Conservation (phyloP, 2,888 invertebrate species). For the Drosophila siamana region DNA sequence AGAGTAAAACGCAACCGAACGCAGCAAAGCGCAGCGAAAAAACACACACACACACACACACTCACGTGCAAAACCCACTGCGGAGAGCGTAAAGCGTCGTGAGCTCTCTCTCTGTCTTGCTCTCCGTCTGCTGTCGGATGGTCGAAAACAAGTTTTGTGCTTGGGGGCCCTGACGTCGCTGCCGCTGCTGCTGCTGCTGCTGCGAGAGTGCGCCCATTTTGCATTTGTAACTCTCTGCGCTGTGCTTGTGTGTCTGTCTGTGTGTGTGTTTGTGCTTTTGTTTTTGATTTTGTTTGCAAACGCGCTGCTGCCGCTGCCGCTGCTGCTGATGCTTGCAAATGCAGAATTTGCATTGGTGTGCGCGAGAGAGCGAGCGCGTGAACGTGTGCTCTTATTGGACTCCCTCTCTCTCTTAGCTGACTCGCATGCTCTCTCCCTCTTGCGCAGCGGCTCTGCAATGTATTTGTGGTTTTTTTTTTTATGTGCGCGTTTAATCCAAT, state of each 20-base stretch:
- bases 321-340: constrained; percentile 58
- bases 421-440: constrained; percentile 47
- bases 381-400: constrained; percentile 32
- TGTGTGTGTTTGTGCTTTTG: constrained; percentile 36
- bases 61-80: not conserved
- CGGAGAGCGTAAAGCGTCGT: constrained; percentile 32
- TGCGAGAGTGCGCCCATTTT: constrained; percentile 61
- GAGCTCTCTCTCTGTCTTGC: constrained; percentile 14
- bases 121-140: constrained; percentile 14
- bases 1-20: constrained; percentile 60
- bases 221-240: constrained; percentile 38
- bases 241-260: constrained; percentile 12
- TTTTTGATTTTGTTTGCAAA: constrained; percentile 52
- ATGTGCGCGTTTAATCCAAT: constrained; percentile 68
- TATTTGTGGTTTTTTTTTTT: constrained; percentile 28
- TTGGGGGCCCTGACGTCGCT: constrained; percentile 39
- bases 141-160: constrained; percentile 56
- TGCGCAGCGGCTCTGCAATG: constrained; percentile 60
- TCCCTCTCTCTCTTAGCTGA: constrained; percentile 22
- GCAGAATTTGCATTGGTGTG: constrained; percentile 69
- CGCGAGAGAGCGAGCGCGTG: constrained; percentile 10
- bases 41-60: constrained; percentile 20
- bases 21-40: constrained; percentile 67
- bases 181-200: constrained; percentile 22
- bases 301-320: constrained; percentile 1